These are phyloP conservation scores for Ciconia nigra DNA, from an alignment of 2,797 vertebrate genomes.

Conservation along the genomic window DNA sequence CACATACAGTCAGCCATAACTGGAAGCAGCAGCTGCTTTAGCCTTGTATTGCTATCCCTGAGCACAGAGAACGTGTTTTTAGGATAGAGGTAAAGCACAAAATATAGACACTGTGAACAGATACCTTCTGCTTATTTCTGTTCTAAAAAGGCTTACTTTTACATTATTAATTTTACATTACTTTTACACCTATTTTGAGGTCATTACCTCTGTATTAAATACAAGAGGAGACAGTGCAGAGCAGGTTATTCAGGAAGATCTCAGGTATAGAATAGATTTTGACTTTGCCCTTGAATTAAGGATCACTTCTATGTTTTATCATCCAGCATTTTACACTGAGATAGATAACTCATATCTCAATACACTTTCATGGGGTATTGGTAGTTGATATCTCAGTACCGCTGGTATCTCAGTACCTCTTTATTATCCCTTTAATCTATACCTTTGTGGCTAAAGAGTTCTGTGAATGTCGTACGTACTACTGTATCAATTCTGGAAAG, in stretches of 20 bases:
- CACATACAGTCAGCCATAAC: rapidly evolving
- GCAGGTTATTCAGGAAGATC: not conserved
- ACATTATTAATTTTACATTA: not conserved
- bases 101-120: not conserved
- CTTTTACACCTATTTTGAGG: not conserved
- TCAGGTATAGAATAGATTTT: not conserved
- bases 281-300: not conserved
- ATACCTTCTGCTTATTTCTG: not conserved
- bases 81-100: not conserved
- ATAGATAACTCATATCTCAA: not conserved
- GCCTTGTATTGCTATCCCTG: not conserved
- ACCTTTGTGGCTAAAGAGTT: not conserved
- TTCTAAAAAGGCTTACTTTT: not conserved
- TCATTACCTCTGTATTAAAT: not conserved
- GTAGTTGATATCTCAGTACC: not conserved
- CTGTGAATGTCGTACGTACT: rapidly evolving
- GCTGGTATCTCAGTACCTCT: not conserved
- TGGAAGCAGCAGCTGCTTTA: not conserved
- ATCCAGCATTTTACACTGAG: not conserved
- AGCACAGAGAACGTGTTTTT: not conserved
- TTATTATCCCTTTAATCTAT: not conserved
- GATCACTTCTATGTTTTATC: not conserved
- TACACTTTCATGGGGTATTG: not conserved
- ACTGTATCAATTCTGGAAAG: not conserved
- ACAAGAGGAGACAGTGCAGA: not conserved